phyloP scores from a whole-genome alignment of 1,140 invertebrate species.

The Atta colombica region DNA sequence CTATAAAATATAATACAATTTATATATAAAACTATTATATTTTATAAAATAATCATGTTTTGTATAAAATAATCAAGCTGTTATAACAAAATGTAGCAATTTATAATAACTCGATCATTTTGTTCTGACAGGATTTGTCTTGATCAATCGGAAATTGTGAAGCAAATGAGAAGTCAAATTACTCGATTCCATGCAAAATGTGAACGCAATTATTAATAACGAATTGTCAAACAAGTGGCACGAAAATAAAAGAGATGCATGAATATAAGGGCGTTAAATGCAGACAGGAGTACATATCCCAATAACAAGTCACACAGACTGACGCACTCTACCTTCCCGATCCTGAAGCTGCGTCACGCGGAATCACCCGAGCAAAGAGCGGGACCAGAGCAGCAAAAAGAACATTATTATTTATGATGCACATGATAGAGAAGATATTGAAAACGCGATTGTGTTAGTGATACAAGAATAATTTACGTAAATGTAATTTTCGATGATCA shows the following conservation, averaged over 20 bases:
- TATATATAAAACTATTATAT: not conserved
- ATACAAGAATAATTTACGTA: not conserved
- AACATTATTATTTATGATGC: constrained; percentile 73
- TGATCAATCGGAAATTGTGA: not conserved
- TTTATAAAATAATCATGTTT: not conserved
- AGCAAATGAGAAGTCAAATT: constrained; percentile 31
- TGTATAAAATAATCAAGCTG: not conserved
- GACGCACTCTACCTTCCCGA: constrained; percentile 91
- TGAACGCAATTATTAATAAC: constrained; percentile 59
- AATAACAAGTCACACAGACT: constrained; percentile 88
- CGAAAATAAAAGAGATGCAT: constrained; percentile 86
- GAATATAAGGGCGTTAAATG: constrained; percentile 89
- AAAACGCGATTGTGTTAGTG: constrained; percentile 23
- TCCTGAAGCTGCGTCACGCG: constrained; percentile 88
- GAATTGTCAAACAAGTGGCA: constrained; percentile 63
- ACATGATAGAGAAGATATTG: constrained; percentile 18
- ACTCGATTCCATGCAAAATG: constrained; percentile 64
- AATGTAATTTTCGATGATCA: not conserved
- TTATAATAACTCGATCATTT: not conserved
- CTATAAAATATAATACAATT: constrained; percentile 5
- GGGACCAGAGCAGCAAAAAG: constrained; percentile 80
- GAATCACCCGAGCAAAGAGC: constrained; percentile 73
- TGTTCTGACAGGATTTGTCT: not conserved
- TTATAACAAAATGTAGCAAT: not conserved
- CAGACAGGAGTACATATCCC: constrained; percentile 89